phyloP scores from a whole-genome alignment of 1,140 invertebrate genomes.

The Helicoverpa zea region DNA sequence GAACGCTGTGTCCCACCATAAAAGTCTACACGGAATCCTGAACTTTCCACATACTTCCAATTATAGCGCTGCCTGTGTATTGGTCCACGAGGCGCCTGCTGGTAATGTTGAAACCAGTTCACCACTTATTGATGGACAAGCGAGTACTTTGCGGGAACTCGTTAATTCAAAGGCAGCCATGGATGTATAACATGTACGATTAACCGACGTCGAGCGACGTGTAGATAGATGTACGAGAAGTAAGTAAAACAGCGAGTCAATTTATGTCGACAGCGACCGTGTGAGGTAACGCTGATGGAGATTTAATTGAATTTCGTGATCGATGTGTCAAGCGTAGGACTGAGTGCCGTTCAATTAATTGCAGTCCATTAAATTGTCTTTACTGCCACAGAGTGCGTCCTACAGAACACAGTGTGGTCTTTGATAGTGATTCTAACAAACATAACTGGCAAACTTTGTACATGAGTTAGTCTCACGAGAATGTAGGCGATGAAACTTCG shows the following conservation, averaged over 20 bases:
- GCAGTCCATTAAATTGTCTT: constrained; percentile 32
- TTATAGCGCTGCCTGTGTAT: constrained; percentile 47
- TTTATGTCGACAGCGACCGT: constrained; percentile 34
- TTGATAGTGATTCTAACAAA: neutral
- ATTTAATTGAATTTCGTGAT: constrained; percentile 47
- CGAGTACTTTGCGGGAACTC: constrained; percentile 16
- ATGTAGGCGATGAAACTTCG: constrained; percentile 21
- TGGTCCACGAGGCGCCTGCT: constrained; percentile 26
- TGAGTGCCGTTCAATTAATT: constrained; percentile 25
- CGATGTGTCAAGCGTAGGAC: constrained; percentile 26
- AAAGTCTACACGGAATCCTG: constrained; percentile 56
- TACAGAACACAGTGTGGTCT: constrained; percentile 5
- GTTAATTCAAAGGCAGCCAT: constrained; percentile 19
- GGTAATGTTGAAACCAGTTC: constrained; percentile 20
- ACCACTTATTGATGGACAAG: constrained; percentile 27
- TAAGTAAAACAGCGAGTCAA: constrained; percentile 36
- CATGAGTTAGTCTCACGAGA: constrained; percentile 26
- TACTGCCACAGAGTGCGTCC: neutral
- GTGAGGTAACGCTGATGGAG: constrained; percentile 38
- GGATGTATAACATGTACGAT: constrained; percentile 7
- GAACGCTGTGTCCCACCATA: constrained; percentile 50
- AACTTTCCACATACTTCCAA: constrained; percentile 66
- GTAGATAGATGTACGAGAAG: constrained; percentile 18
- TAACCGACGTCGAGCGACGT: neutral
- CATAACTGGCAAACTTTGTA: constrained; percentile 11